Base-by-base conservation (phyloP, 2,797 vertebrate genomes). In the Tadarida brasiliensis region DNA sequence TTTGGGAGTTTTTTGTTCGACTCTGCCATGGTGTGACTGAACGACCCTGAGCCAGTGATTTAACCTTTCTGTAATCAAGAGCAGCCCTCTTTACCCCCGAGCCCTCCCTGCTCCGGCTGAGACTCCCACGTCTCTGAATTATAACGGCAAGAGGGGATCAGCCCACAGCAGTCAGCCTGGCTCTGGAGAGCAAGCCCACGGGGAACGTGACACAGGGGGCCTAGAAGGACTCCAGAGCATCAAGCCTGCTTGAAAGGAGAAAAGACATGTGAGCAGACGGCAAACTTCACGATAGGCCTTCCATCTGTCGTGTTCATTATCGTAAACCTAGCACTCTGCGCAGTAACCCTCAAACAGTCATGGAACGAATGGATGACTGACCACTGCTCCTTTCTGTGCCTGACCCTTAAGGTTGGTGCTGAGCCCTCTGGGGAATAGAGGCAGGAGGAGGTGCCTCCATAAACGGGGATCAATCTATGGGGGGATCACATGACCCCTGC, bases 51-150 rank as follows among this genome's bases (percentile, higher is more conserved):
- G 12, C 91, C 87, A 88, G 78, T n/a, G 30, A 30, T 44, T 94
- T 92, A 87, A 92, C 24, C 33, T n/a, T 84, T 90, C 54, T 85
- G 26, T 89, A 84, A 84, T 93, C 78, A 92, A 81, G 61, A 92
- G 39, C 35, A 26, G 68, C 91, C 88, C 44, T 87, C 77, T 35
- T 59, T 49, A 24, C 16, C 47, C 30, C 4, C 9, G 17, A 6
- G 22, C 7, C 24, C 28, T 83, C n/a, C n/a, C 17, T 28, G 16
- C n/a, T 87, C 49, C n/a, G 68, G 35, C 12, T 3, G 10, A 86
- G 74, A 57, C 17, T 81, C 17, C 49, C 70, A 24, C 26, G 67
- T 61, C 51, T 96, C 9, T 82, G 33, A 77, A 61, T 20, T 77
- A 33, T 85, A 35, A 67, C 7, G 15, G 73, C 35, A 63, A 54